phyloP scores from a whole-genome alignment of 2,888 invertebrate genomes.

The Chelonus formosanus region DNA sequence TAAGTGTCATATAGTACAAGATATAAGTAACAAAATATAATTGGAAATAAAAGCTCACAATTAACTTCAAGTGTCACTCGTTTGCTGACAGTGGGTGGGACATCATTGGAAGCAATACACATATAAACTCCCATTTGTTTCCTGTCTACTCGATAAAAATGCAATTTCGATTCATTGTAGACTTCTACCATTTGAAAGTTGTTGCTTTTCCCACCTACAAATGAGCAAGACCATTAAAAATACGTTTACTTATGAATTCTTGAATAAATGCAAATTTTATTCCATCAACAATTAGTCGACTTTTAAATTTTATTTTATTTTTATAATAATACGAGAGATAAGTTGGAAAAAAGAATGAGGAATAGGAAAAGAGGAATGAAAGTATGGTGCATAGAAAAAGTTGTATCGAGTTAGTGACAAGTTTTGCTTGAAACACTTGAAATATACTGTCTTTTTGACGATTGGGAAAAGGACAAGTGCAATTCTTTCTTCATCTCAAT shows the following conservation, averaged over 20 bases:
- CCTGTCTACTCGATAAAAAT: constrained; percentile 82
- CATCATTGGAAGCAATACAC: constrained; percentile 92
- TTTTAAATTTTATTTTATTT: background rate
- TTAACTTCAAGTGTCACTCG: constrained; percentile 87
- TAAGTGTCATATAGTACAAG: no score
- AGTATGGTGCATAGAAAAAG: background rate
- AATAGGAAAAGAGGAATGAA: background rate
- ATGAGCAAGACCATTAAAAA: no score
- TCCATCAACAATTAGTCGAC: background rate
- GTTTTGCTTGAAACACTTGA: constrained; percentile 7
- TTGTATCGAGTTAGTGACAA: constrained; percentile 5
- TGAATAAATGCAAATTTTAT: background rate
- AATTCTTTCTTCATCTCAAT: background rate
- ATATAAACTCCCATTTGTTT: constrained; percentile 92
- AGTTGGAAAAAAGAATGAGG: background rate
- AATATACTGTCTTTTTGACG: background rate
- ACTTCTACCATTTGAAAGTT: constrained; percentile 66
- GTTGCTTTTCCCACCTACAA: constrained; percentile 48
- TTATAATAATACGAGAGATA: background rate
- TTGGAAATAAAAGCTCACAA: constrained; percentile 72
- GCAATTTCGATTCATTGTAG: constrained; percentile 78
- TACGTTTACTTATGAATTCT: background rate
- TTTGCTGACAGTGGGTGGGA: constrained; percentile 90
- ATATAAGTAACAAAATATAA: background rate
- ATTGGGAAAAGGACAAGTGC: constrained; percentile 14